These are phyloP conservation scores for Cabera pusaria DNA, from an alignment of 2,888 invertebrate genomes.

Conservation along the genomic window DNA sequence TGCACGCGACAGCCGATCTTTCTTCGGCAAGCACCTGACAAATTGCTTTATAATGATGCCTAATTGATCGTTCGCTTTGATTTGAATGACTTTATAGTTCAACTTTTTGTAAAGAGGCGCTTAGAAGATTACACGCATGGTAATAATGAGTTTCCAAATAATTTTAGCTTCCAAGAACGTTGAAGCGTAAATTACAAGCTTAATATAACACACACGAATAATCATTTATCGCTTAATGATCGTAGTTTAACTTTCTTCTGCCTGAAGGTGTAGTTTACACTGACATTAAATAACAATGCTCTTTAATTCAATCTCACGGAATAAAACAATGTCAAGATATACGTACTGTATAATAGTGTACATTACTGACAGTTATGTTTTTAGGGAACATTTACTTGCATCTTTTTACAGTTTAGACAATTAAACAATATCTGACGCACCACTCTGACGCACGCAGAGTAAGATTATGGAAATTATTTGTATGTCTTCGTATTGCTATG, in stretches of 20 bases:
- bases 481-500: too few relatives aligned
- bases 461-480: too few relatives aligned
- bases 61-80: conserved; percentile 57
- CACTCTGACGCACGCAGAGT: too few relatives aligned
- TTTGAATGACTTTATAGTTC: conserved; percentile 37
- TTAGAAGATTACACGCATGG: conserved; percentile 17
- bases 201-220: conserved; percentile 19
- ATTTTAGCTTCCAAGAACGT: conserved; percentile 9
- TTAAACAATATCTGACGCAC: too few relatives aligned
- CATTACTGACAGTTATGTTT: too few relatives aligned
- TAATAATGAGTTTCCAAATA: conserved; percentile 22
- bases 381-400: too few relatives aligned
- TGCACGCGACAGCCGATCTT: conserved; percentile 57
- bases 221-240: conserved; percentile 15
- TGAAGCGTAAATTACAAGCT: conserved; percentile 14
- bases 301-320: too few relatives aligned
- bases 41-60: conserved; percentile 67
- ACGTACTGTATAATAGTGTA: too few relatives aligned
- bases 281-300: too few relatives aligned
- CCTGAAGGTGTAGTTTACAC: conserved; percentile 6
- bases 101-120: conserved; percentile 23
- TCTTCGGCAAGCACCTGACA: conserved; percentile 57
- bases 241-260: conserved; percentile 6
- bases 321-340: too few relatives aligned
- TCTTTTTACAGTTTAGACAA: too few relatives aligned